phyloP scores from a whole-genome alignment of 2,113 vertebrate species.

The Merops nubicus region DNA sequence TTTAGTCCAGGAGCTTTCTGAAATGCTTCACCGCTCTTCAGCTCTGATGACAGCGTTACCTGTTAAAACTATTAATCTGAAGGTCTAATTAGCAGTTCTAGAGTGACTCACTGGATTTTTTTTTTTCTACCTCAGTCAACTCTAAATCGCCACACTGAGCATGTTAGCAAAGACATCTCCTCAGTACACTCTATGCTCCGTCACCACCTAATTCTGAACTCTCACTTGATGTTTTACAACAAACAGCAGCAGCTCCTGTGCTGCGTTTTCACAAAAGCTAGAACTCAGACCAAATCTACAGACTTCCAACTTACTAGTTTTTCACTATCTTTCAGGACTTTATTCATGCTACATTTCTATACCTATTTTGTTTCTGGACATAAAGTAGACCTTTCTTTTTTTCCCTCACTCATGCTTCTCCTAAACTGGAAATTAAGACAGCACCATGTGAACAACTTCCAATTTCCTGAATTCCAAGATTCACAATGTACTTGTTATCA shows the following conservation, averaged over 20 bases:
- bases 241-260: not conserved
- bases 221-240: not conserved
- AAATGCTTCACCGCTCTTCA: constrained; percentile 49
- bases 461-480: not conserved
- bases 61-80: not conserved
- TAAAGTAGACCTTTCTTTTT: not conserved
- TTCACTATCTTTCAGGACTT: not conserved
- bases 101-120: not conserved
- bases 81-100: not conserved
- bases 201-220: not conserved
- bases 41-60: not conserved
- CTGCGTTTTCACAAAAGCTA: not conserved
- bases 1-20: not conserved
- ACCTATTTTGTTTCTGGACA: not conserved
- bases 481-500: not conserved
- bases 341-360: not conserved
- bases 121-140: not conserved
- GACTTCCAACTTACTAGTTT: not conserved
- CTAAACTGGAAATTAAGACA: not conserved
- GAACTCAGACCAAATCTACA: not conserved
- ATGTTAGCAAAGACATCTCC: not conserved
- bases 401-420: not conserved
- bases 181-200: not conserved
- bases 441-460: rapidly evolving
- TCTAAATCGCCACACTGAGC: not conserved